Conservation (phyloP, 1,140 invertebrate genomes). For the Helicoverpa armigera region DNA sequence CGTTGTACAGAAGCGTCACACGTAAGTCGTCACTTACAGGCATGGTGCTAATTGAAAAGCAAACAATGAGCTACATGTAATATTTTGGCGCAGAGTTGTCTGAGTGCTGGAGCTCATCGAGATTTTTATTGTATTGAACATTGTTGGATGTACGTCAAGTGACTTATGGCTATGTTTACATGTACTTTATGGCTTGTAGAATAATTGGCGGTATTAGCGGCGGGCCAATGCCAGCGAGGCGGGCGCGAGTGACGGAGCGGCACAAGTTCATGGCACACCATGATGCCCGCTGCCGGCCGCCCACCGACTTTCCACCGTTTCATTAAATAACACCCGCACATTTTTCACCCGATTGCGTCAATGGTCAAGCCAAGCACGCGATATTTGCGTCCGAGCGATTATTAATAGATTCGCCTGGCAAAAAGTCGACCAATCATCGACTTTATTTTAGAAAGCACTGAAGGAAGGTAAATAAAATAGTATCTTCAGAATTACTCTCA, state of each 20-base stretch:
- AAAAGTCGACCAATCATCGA: conserved; percentile 79
- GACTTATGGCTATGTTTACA: conserved; percentile 69
- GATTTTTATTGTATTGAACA: conserved; percentile 49
- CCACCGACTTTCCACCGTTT: conserved; percentile 74
- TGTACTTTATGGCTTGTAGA: conserved; percentile 67
- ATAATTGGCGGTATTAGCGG: conserved; percentile 59
- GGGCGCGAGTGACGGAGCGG: conserved; percentile 60
- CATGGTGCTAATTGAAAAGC: not conserved
- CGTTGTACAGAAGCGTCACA: too few relatives aligned
- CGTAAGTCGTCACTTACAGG: too few relatives aligned
- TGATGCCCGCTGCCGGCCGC: conserved; percentile 63
- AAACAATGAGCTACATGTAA: conserved; percentile 4
- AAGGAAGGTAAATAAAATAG: conserved; percentile 83
- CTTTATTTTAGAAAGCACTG: conserved; percentile 81
- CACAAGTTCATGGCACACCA: conserved; percentile 79
- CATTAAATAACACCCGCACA: conserved; percentile 81
- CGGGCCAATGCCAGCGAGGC: conserved; percentile 41
- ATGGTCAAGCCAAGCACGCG: conserved; percentile 77
- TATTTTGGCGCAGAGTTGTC: conserved; percentile 24
- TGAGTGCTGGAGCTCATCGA: not conserved
- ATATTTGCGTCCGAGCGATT: conserved; percentile 81
- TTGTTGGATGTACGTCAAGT: conserved; percentile 65
- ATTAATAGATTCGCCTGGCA: conserved; percentile 81
- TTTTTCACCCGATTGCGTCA: conserved; percentile 84
- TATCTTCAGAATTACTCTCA: conserved; percentile 74